Base-by-base conservation (phyloP, 2,113 vertebrate genomes). In the Seriola quinqueradiata region DNA sequence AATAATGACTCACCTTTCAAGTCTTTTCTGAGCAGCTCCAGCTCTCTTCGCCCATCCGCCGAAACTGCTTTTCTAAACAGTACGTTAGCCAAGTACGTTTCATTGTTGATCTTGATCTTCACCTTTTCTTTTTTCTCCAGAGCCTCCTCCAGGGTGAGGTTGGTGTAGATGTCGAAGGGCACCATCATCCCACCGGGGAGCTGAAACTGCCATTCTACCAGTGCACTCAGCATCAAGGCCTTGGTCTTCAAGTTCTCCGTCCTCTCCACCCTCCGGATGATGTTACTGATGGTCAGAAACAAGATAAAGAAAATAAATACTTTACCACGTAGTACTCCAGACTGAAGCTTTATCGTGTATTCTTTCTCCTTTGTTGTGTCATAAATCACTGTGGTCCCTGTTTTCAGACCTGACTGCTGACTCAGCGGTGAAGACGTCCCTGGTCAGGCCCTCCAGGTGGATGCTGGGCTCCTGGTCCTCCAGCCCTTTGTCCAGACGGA, bases 161-260 rank as follows among this genome's bases (percentile, higher is more conserved):
- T 99, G 61, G 88, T 93, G 23, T 90, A 16, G 36, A 90, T 57
- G 84, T 96, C 95, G 79, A 98, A 97, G 69, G 88, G 0, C 34
- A 63, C 84, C 0, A 58, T 2, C 0, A 2, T 3, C 0, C 78
- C 73, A 0, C 34, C 14, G 0, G 0, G 0, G 0, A 83, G 3
- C 48, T 81, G 32, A 52, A 95, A 96, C 59, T 92, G 93, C 97
- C 98, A 99, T 42, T 96, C 90, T 10, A 98, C 93, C 23, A 71
- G 52, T 0, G 88, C 89, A 9, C 69, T 85, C 61, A 94, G 13
- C 16, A 90, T 69, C 0, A 94, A 81, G 12, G 96, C 96, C 21
- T 93, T 94, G 21, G 2, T 91, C 72, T 2, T 91, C 46, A 77
- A 28, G 16, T 77, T 93, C 81, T 95, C 92, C 3, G 9, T 6